phyloP scores from a whole-genome alignment of 2,113 vertebrate species.

The Falco punctatus region DNA sequence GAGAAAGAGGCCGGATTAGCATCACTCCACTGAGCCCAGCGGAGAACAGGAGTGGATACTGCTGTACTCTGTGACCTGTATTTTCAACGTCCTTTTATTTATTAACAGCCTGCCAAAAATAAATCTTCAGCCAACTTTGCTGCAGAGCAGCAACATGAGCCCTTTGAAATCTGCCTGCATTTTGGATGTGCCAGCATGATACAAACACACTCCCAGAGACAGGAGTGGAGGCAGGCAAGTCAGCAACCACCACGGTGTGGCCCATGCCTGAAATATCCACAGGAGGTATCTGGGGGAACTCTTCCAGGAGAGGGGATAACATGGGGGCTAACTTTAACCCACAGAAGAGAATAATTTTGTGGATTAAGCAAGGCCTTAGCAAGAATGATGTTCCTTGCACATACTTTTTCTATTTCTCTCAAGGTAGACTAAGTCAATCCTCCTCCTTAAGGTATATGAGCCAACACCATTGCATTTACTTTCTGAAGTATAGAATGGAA shows the following conservation, averaged over 20 bases:
- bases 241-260: background rate
- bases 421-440: background rate
- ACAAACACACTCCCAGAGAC: background rate
- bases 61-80: constrained; percentile 42
- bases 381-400: background rate
- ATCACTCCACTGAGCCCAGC: background rate
- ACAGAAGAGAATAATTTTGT: background rate
- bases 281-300: background rate
- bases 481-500: background rate
- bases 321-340: background rate
- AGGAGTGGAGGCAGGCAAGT: background rate
- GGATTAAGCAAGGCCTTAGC: background rate
- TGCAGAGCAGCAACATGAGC: background rate
- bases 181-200: background rate
- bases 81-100: constrained; percentile 58
- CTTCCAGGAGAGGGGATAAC: background rate
- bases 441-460: background rate
- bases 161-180: constrained; percentile 13
- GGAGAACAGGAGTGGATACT: background rate
- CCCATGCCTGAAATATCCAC: background rate
- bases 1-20: background rate
- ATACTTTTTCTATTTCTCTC: background rate
- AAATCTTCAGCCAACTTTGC: background rate
- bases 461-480: background rate
- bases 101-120: constrained; percentile 65